These are phyloP conservation scores for Delphinus delphis DNA, from an alignment of 2,113 vertebrate species.

Conservation along the genomic window DNA sequence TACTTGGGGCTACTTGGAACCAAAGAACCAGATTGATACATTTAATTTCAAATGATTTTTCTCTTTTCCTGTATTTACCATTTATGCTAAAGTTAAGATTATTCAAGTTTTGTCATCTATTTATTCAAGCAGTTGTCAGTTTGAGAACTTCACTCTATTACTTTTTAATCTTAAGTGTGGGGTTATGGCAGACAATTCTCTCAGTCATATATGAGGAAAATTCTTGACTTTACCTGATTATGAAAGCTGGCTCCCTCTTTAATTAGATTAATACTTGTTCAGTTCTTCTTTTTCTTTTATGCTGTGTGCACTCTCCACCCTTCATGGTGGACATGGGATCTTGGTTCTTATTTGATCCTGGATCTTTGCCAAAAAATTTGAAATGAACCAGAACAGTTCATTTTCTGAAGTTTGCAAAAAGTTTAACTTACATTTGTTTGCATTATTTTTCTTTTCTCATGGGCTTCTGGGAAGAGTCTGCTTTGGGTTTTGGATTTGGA, in stretches of 20 bases:
- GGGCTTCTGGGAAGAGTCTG: slow-evolving; percentile 42
- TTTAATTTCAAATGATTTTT: not conserved
- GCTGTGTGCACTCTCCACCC: not conserved
- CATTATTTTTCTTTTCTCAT: slow-evolving; percentile 27
- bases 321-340: not conserved
- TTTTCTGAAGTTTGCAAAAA: slow-evolving; percentile 48
- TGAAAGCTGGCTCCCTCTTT: not conserved
- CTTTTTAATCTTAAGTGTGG: not conserved
- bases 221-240: not conserved
- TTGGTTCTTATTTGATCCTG: slow-evolving; percentile 25
- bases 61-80: not conserved
- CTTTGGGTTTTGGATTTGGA: slow-evolving; percentile 5
- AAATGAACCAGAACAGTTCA: slow-evolving; percentile 52
- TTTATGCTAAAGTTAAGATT: not conserved
- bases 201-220: not conserved
- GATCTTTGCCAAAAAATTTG: slow-evolving; percentile 31
- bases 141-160: not conserved
- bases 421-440: slow-evolving; percentile 57
- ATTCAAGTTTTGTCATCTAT: not conserved
- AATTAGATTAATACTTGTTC: not conserved
- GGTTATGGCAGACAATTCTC: not conserved
- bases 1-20: not conserved
- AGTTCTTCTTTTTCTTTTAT: not conserved
- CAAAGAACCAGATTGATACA: not conserved
- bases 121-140: not conserved